Evolutionary conservation across 2,113 vertebrate species (phyloP).

Genomic region (Oryzias woworae): DNA sequence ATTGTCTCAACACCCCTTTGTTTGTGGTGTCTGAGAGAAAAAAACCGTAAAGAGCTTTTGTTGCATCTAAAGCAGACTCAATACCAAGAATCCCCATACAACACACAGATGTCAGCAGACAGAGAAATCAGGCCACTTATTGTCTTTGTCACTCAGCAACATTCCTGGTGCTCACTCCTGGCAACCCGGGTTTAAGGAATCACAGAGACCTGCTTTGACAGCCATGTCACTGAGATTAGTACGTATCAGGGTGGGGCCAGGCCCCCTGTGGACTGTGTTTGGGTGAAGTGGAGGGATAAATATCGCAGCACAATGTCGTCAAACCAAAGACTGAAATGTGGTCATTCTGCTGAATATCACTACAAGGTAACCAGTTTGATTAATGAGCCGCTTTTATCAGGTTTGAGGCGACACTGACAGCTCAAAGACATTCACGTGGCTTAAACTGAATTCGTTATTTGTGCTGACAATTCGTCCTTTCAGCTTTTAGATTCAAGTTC

Average conservation of each 20-base stretch:
- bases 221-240: slow-evolving; percentile 71
- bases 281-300: slow-evolving; percentile 31
- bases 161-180: slow-evolving; percentile 83
- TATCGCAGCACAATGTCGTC: slow-evolving; percentile 47
- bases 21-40: slow-evolving; percentile 40
- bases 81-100: slow-evolving; percentile 61
- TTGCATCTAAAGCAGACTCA: slow-evolving; percentile 36
- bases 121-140: slow-evolving; percentile 76
- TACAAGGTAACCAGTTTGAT: slow-evolving; percentile 61
- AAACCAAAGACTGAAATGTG: slow-evolving; percentile 25
- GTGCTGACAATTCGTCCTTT: slow-evolving; percentile 6
- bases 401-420: slow-evolving; percentile 39
- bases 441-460: slow-evolving; percentile 14
- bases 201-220: slow-evolving; percentile 76
- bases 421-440: slow-evolving; percentile 36
- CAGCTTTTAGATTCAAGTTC: slow-evolving; percentile 20
- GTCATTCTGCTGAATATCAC: slow-evolving; percentile 43
- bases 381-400: slow-evolving; percentile 43
- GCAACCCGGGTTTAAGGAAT: slow-evolving; percentile 81
- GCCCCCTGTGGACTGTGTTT: slow-evolving; percentile 44
- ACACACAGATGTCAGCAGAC: slow-evolving; percentile 73
- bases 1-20: slow-evolving; percentile 53
- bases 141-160: slow-evolving; percentile 75
- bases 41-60: slow-evolving; percentile 39
- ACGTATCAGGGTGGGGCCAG: slow-evolving; percentile 51